Conservation (phyloP, 2,113 vertebrate genomes). For the Erinaceus europaeus region DNA sequence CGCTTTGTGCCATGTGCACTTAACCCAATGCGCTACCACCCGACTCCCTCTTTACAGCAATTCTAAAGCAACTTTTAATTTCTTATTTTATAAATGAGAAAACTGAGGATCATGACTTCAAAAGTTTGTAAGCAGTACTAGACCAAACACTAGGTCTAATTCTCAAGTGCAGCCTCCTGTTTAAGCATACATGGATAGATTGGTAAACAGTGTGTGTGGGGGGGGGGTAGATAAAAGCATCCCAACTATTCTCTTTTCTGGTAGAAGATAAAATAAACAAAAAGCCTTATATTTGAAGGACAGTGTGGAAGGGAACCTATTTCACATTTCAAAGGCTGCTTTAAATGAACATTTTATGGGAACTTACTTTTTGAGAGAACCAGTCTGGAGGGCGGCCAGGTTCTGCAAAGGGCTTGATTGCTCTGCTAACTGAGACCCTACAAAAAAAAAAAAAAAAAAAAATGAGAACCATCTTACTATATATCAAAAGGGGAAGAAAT, state of each 20-base stretch:
- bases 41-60: no score
- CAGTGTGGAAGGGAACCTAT: background rate
- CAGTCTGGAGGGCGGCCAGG: slow-evolving; percentile 96
- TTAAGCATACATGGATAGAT: background rate
- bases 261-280: no score
- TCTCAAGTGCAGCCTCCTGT: background rate
- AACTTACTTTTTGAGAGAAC: slow-evolving; percentile 97
- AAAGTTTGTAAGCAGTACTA: background rate
- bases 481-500: background rate
- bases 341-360: background rate
- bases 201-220: background rate
- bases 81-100: slow-evolving; percentile 7
- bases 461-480: slow-evolving; percentile 17
- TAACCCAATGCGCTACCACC: no score
- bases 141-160: slow-evolving; percentile 13
- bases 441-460: no score
- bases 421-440: slow-evolving; percentile 98
- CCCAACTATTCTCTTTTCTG: background rate
- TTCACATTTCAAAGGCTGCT: background rate
- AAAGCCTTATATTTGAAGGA: slow-evolving; percentile 35
- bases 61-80: background rate
- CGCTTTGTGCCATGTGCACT: no score
- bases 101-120: background rate
- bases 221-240: background rate
- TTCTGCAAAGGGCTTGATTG: slow-evolving; percentile 98